These are phyloP conservation scores for Ophioninae sp. DNA, from an alignment of 2,888 invertebrate species.

Conservation along the genomic window DNA sequence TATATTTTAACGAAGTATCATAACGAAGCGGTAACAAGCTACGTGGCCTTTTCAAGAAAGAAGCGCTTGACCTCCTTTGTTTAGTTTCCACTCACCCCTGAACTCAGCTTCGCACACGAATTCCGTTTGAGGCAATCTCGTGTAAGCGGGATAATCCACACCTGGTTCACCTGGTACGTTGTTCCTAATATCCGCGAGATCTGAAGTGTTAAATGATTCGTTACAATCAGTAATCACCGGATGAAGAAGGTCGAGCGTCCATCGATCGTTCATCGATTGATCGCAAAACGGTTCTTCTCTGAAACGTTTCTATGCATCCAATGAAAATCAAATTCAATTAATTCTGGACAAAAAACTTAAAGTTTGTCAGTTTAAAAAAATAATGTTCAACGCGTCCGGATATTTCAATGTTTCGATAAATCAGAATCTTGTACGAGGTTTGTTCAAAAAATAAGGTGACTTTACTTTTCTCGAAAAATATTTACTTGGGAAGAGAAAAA, in stretches of 20 bases:
- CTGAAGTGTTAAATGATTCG: conserved; percentile 56
- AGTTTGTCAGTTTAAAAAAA: too few relatives aligned
- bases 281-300: too few relatives aligned
- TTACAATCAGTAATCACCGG: conserved; percentile 7
- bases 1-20: neutral
- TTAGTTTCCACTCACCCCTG: conserved; percentile 81
- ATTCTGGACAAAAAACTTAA: too few relatives aligned
- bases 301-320: too few relatives aligned
- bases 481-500: too few relatives aligned
- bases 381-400: too few relatives aligned
- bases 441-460: too few relatives aligned
- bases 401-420: too few relatives aligned
- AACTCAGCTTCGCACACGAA: conserved; percentile 85
- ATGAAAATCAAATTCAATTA: too few relatives aligned
- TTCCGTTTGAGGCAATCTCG: conserved; percentile 84
- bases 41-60: neutral
- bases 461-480: too few relatives aligned
- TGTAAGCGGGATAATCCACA: conserved; percentile 85
- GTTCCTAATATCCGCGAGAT: conserved; percentile 83
- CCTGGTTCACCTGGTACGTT: conserved; percentile 87
- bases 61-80: neutral
- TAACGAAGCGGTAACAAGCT: neutral
- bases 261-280: neutral
- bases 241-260: neutral
- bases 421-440: too few relatives aligned